Evolutionary conservation across 2,113 vertebrate genomes (phyloP), one percentile per base, ranked within the genome.

Genomic region (Columba livia): DNA sequence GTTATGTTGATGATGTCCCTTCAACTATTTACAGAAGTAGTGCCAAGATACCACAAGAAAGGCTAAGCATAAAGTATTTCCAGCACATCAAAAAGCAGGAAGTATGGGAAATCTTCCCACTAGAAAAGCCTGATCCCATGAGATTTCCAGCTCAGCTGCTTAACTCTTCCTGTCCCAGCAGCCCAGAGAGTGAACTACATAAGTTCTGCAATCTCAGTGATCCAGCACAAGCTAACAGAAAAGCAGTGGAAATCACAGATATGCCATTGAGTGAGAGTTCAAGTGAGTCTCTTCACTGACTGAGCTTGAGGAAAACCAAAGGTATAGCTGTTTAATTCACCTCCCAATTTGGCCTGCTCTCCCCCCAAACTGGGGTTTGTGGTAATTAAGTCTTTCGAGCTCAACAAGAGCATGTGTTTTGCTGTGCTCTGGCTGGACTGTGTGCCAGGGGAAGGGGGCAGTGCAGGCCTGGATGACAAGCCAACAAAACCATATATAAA

Each of bases 1-100:
- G 94, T 95, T 95, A 95, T 90, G 92, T 54, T 93, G 92, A 93
- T 94, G 83, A 79, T 89, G 82, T 96, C 79, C 86, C 94, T 95
- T 79, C 84, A 92, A 92, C 28, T 96, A 86, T 93, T 96, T 96
- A 94, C 93, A 96, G 90, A 96, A 95, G 73, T 61, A 79, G 57
- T 96, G 94, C 96, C 96, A 97, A 96, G 93, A 94, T 93, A 97
- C 96, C 93, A 94, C 90, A 97, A 96, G 90, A 97, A 96, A 95
- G 91, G 57, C 92, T 10, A 21, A 96, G 84, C 91, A 89, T 69
- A 54, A 95, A 89, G 53, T 85, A 95, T 94, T 97, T 96, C 90
- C 94, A 94, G 85, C 66, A 94, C 92, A 95, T 95, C 90, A 96
- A 96, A 97, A 96, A 95, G 90, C 90, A 96, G 96, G 96, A 97